A percentile compares a stretch with the other conserved stretches of the same genome.
These are phyloP conservation scores for Ooceraea biroi DNA, from an alignment of 1,140 invertebrate genomes.

Conservation along the genomic window DNA sequence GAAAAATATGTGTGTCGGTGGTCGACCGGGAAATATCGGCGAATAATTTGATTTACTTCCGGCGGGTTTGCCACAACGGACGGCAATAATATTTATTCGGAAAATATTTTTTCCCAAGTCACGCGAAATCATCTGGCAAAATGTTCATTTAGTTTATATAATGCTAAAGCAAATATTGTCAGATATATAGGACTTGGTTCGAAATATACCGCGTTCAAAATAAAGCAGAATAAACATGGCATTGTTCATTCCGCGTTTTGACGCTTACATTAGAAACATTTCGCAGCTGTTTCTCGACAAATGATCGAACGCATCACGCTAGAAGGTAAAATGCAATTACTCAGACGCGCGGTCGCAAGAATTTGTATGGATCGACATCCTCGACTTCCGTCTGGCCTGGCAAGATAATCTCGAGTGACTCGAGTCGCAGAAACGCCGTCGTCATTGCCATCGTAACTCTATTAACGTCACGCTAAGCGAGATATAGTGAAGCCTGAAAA, in stretches of 20 bases:
- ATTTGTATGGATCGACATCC: constrained; percentile 30
- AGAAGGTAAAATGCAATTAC: constrained; percentile 42
- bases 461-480: constrained; percentile 59
- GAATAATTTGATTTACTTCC: constrained; percentile 54
- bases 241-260: constrained; percentile 14
- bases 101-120: constrained; percentile 60
- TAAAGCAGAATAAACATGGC: constrained; percentile 47
- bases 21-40: neutral
- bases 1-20: constrained; percentile 30
- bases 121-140: constrained; percentile 50
- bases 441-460: constrained; percentile 59
- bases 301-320: neutral
- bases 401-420: constrained; percentile 50
- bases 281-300: neutral
- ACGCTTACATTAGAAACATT: constrained; percentile 1
- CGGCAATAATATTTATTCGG: constrained; percentile 51
- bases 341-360: neutral
- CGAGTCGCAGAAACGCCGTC: constrained; percentile 28
- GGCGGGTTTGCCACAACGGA: constrained; percentile 23
- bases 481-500: constrained; percentile 57
- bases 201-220: constrained; percentile 28
- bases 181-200: constrained; percentile 14
- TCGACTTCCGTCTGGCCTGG: neutral
- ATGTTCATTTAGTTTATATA: constrained; percentile 62
- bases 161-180: constrained; percentile 43